These are phyloP conservation scores for Menura novaehollandiae DNA, from an alignment of 2,113 vertebrate species.

Conservation along the genomic window DNA sequence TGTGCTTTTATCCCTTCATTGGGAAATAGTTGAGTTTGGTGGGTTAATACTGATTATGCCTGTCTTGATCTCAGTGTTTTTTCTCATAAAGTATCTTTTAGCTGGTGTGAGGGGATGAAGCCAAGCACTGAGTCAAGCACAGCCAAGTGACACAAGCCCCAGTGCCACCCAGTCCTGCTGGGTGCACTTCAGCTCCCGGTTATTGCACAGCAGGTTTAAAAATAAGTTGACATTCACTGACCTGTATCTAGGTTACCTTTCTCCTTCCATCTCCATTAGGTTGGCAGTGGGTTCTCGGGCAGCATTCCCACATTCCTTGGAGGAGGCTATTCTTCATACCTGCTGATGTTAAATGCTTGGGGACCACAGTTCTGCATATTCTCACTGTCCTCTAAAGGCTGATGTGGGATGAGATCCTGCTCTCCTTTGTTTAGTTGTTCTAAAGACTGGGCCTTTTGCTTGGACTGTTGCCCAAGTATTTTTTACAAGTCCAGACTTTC, in stretches of 20 bases:
- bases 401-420: background rate
- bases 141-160: background rate
- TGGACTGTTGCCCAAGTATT: conserved; percentile 25
- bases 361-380: background rate
- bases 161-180: background rate
- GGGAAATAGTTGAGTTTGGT: background rate
- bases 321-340: background rate
- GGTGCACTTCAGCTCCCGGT: background rate
- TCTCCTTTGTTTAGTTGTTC: conserved; percentile 1
- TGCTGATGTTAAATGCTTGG: background rate
- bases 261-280: background rate
- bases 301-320: background rate
- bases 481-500: conserved; percentile 42
- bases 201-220: background rate
- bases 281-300: background rate
- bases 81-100: background rate
- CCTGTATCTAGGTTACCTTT: background rate
- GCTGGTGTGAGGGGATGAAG: background rate
- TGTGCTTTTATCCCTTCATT: background rate
- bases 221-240: background rate
- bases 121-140: background rate
- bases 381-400: background rate
- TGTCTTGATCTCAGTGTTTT: background rate
- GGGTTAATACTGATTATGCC: background rate
- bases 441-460: background rate